phyloP scores from a whole-genome alignment of 2,113 vertebrate species.

The Cavia aperea region DNA sequence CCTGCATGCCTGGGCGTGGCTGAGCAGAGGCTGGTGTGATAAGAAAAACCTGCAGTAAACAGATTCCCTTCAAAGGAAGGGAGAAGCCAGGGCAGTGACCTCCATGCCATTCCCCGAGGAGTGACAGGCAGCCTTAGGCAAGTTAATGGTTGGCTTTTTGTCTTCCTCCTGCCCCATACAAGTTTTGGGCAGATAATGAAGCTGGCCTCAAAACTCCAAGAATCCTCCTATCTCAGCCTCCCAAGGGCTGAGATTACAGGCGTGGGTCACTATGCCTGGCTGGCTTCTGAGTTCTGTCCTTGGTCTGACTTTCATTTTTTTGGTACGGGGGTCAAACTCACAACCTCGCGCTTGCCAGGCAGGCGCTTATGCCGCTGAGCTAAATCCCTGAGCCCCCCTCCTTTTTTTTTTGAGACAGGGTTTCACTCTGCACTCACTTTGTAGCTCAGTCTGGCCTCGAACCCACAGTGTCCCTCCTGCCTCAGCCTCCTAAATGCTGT shows the following conservation, averaged over 20 bases:
- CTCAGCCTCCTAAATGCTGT: neutral
- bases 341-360: no score
- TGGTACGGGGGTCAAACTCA: no score
- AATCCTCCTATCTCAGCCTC: neutral
- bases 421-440: no score
- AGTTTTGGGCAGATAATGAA: neutral
- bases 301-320: no score
- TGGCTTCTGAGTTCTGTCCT: no score
- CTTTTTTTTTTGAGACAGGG: no score
- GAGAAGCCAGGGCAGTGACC: neutral
- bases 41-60: neutral
- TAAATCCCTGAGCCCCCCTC: no score
- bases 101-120: neutral
- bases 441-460: neutral
- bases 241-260: neutral
- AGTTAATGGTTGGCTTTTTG: neutral
- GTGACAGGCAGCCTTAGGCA: neutral
- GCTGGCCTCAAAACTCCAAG: neutral
- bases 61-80: neutral
- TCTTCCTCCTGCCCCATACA: neutral
- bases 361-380: no score
- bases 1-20: neutral
- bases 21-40: neutral
- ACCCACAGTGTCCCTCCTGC: neutral
- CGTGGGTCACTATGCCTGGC: no score